phyloP scores from a whole-genome alignment of 2,797 vertebrate genomes.

The Gadopsis bispinosus region DNA sequence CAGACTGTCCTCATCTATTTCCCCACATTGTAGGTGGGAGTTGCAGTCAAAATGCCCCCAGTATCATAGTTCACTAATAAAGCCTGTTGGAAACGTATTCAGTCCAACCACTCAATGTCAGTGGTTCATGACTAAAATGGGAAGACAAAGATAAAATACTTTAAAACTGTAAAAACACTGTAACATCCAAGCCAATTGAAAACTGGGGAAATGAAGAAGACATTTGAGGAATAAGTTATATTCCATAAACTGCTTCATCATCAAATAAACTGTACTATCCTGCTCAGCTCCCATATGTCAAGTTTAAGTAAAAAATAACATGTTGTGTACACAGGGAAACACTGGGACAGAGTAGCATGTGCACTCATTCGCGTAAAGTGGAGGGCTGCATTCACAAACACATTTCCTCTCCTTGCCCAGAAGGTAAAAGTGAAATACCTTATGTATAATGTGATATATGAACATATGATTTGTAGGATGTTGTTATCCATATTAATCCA shows the following conservation, averaged over 20 bases:
- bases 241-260: background rate
- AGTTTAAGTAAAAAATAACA: background rate
- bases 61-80: constrained; percentile 39
- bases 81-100: constrained; percentile 32
- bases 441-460: background rate
- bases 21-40: constrained; percentile 47
- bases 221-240: constrained; percentile 34
- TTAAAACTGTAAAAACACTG: constrained; percentile 17
- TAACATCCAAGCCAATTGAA: constrained; percentile 1
- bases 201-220: constrained; percentile 20
- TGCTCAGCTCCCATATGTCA: background rate
- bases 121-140: constrained; percentile 66
- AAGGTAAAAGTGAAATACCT: constrained; percentile 13
- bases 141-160: constrained; percentile 55
- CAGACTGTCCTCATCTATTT: constrained; percentile 50
- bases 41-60: constrained; percentile 34
- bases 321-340: background rate
- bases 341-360: background rate
- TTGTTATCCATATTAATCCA: background rate
- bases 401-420: constrained; percentile 61
- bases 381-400: constrained; percentile 15
- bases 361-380: background rate
- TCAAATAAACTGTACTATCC: background rate
- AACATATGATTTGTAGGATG: background rate
- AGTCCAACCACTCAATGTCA: constrained; percentile 45